A percentile compares a stretch with the other conserved stretches of the same genome.
Evolutionary conservation across 2,113 vertebrate genomes (phyloP).

Genomic region (Neoarius graeffei): DNA sequence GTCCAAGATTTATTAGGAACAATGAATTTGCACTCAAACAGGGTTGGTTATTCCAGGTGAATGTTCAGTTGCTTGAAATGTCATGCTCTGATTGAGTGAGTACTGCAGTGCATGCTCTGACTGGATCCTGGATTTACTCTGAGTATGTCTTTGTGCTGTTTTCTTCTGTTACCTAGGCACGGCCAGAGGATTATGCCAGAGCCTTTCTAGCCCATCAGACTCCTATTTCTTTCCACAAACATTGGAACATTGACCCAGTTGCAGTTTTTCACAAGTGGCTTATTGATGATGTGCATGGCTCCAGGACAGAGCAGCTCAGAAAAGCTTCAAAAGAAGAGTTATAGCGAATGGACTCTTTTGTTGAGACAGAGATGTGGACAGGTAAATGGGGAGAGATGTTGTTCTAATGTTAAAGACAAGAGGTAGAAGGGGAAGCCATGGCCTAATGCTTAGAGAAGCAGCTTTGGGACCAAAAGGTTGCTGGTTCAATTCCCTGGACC

Average conservation of each 20-base stretch:
- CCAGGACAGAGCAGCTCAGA: constrained; percentile 51
- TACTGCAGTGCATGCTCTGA: not conserved
- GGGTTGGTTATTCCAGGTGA: not conserved
- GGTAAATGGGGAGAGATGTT: not conserved
- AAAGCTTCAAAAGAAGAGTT: constrained; percentile 78
- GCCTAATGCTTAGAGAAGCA: too few relatives aligned
- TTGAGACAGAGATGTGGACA: constrained; percentile 14
- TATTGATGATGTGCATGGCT: constrained; percentile 65
- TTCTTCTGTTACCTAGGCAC: constrained; percentile 76
- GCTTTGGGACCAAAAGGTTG: too few relatives aligned
- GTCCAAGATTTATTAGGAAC: not conserved
- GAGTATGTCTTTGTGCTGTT: constrained; percentile 45
- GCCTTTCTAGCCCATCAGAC: constrained; percentile 90
- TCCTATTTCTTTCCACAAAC: constrained; percentile 97
- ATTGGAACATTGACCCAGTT: constrained; percentile 94
- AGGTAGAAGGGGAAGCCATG: not conserved
- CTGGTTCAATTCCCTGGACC: too few relatives aligned
- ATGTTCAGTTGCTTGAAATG: not conserved
- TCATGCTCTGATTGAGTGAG: not conserved
- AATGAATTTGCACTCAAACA: not conserved
- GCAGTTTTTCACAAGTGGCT: constrained; percentile 89
- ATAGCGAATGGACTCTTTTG: constrained; percentile 60
- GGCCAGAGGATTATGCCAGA: constrained; percentile 89
- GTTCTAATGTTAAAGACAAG: not conserved
- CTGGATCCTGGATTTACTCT: not conserved